Evolutionary conservation across 2,888 invertebrate species (phyloP), one percentile per base, ranked within the genome.

Genomic region (Rhorus exstirpatorius): DNA sequence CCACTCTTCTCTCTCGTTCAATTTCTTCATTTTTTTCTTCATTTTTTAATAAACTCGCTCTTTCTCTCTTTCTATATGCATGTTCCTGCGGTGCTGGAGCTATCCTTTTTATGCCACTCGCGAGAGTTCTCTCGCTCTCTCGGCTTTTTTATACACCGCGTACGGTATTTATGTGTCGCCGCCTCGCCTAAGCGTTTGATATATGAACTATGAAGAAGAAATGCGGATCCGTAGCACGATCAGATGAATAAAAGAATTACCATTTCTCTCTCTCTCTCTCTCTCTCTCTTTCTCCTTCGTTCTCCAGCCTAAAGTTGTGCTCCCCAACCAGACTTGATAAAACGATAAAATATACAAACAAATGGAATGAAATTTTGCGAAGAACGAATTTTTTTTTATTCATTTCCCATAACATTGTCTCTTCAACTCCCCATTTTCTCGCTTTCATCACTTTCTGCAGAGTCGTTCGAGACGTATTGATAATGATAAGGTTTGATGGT

Each of bases 141-240:
- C 17, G 35, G 55, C 71, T 82, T 89, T 90, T 88, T 89, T 90
- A 90, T 90, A 89, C 79, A 90, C 88, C 89, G 87, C 87, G 87
- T 83, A 86, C 83, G 89, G 90, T 91, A 91, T 91, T 91, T 91
- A 90, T 91, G 91, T 90, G 91, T 90, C 90, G 88, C 90, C 90
- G 90, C 90, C 90, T 90, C 86, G 84, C 90, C 90, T 90, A 91
- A 90, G 91, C 90, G 87, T 87, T 89, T 91, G 91, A 91, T 91
- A 91, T 91, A 91, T 91, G 89, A 91, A 91, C 91, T 91, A 89
- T 88, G 87, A 89, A 84, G 49, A 72, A 76, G 67, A 83, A 83
- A 83, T 24, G 67, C 82, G 79, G 53, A 76, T 67, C 76, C 75
- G 71, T 72, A 68, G 76, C 80, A 51, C 60, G 70, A 74, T 68